A percentile compares a stretch with the other conserved stretches of the same genome.
phyloP scores from a whole-genome alignment of 2,888 invertebrate species.

The Peribatodes rhomboidaria region DNA sequence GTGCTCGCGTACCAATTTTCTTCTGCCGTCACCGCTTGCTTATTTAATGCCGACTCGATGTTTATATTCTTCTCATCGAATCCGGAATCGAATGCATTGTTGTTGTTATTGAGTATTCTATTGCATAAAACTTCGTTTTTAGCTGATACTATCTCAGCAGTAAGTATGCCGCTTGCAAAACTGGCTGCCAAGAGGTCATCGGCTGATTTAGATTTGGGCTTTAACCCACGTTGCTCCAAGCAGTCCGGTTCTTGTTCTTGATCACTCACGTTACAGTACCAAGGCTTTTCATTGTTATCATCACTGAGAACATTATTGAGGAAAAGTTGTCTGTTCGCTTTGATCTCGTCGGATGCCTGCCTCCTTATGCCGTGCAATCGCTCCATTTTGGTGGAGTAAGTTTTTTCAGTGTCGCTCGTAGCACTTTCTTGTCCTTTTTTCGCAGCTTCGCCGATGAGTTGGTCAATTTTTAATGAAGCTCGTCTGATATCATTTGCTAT shows the following conservation, averaged over 20 bases:
- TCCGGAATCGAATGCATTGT: slow-evolving; percentile 64
- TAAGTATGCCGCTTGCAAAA: slow-evolving; percentile 66
- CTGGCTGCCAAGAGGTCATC: slow-evolving; percentile 70
- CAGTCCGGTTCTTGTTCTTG: slow-evolving; percentile 80
- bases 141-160: slow-evolving; percentile 73
- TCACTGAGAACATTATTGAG: slow-evolving; percentile 78
- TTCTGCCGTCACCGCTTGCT: slow-evolving; percentile 72
- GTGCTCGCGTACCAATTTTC: slow-evolving; percentile 94
- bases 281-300: slow-evolving; percentile 78
- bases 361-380: slow-evolving; percentile 86
- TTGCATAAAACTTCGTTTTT: slow-evolving; percentile 80
- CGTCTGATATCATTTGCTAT: slow-evolving; percentile 85
- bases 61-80: slow-evolving; percentile 77
- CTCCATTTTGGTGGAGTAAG: slow-evolving; percentile 86
- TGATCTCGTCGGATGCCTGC: slow-evolving; percentile 80
- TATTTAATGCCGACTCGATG: slow-evolving; percentile 61
- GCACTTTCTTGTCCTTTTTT: slow-evolving; percentile 70
- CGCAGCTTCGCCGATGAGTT: slow-evolving; percentile 78
- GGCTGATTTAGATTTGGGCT: slow-evolving; percentile 73
- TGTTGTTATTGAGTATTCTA: slow-evolving; percentile 66
- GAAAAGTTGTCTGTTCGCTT: slow-evolving; percentile 79
- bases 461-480: slow-evolving; percentile 86
- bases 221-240: slow-evolving; percentile 69
- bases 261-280: slow-evolving; percentile 84
- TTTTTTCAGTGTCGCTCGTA: slow-evolving; percentile 77